These are phyloP conservation scores for Sylvia atricapilla DNA, from an alignment of 2,113 vertebrate genomes.

Conservation along the genomic window DNA sequence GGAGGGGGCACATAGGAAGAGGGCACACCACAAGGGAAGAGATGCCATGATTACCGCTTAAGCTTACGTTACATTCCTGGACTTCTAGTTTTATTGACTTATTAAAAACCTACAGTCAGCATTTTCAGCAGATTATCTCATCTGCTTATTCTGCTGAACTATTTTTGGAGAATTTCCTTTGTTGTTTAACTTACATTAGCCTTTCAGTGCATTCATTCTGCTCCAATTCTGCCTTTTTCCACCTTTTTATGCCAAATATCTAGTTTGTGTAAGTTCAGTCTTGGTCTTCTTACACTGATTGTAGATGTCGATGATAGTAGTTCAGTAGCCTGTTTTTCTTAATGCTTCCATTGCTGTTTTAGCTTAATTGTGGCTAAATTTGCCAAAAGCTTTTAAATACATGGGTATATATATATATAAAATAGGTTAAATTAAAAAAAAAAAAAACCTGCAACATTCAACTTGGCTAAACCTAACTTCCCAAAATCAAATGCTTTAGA, in stretches of 20 bases:
- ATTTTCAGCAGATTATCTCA: neutral
- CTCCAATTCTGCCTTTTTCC: neutral
- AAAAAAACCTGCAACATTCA: neutral
- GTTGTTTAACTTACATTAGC: neutral
- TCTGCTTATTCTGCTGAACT: neutral
- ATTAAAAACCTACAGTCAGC: neutral
- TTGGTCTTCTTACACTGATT: neutral
- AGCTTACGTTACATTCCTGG: neutral
- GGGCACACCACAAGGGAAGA: neutral
- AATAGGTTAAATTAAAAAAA: neutral
- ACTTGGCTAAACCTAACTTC: neutral
- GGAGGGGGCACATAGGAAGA: neutral
- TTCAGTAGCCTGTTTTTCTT: neutral
- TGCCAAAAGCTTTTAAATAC: neutral
- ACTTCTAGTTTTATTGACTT: neutral
- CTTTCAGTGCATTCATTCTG: neutral
- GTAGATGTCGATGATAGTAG: neutral
- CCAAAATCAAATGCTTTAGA: neutral
- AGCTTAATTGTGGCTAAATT: neutral
- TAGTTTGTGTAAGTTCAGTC: neutral
- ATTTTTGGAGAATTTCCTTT: neutral
- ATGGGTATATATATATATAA: too few species aligned
- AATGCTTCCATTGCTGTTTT: neutral
- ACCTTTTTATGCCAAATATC: neutral
- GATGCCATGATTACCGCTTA: neutral